Conservation (phyloP, 1,140 invertebrate genomes). For the Cherax destructor region DNA sequence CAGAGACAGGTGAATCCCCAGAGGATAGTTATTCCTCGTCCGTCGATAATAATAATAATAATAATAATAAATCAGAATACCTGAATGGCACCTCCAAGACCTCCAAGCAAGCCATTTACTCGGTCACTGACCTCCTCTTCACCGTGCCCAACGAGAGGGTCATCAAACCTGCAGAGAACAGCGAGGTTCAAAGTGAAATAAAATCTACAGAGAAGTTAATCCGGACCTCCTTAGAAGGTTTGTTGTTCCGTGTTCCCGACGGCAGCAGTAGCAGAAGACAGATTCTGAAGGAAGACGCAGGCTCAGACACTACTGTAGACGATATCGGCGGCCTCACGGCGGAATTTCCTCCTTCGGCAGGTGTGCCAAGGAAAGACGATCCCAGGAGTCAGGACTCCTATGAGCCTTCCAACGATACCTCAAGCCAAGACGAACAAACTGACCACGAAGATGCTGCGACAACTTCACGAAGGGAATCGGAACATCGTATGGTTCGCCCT, state of each 20-base stretch:
- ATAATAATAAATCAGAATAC: neutral
- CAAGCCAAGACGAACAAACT: neutral
- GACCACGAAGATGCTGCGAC: neutral
- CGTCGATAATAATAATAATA: neutral
- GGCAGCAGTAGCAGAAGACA: neutral
- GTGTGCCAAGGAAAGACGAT: neutral
- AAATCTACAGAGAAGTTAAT: conserved; percentile 61
- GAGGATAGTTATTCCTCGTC: neutral
- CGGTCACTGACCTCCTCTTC: conserved; percentile 57
- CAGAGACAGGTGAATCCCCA: neutral
- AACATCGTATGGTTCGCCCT: neutral
- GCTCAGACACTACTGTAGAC: neutral
- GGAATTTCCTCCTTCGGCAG: neutral
- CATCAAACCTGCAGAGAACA: conserved; percentile 51
- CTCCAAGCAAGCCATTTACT: conserved; percentile 52
- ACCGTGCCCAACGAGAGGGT: conserved; percentile 56
- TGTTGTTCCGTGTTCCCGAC: conserved; percentile 48
- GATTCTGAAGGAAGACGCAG: neutral
- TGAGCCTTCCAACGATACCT: neutral
- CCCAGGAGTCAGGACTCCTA: neutral
- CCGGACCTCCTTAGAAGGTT: conserved; percentile 44
- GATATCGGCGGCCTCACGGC: neutral
- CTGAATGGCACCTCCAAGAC: neutral
- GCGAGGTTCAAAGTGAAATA: conserved; percentile 57
- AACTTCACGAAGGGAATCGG: neutral